Evolutionary conservation across 2,888 invertebrate genomes (phyloP).

Genomic region (Hymenopus coronatus): DNA sequence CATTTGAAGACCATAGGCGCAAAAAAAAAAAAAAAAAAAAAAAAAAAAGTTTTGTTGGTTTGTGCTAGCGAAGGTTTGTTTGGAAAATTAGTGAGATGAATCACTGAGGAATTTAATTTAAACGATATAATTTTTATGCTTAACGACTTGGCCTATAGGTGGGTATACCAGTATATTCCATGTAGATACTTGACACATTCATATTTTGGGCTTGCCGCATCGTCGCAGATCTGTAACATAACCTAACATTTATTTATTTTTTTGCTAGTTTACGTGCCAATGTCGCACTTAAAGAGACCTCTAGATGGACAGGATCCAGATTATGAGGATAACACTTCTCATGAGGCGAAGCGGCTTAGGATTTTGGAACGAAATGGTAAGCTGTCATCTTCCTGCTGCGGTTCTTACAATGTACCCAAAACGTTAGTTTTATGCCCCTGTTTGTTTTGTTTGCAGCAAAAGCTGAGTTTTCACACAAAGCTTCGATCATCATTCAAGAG

Average conservation of each 20-base stretch:
- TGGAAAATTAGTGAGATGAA: not conserved
- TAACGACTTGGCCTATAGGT: not conserved
- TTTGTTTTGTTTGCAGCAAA: constrained; percentile 39
- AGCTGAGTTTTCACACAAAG: constrained; percentile 41
- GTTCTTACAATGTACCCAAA: not conserved
- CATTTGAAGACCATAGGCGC: not conserved
- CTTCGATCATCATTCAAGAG: constrained; percentile 59
- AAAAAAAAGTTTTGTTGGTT: not conserved
- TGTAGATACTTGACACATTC: not conserved
- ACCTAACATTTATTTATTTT: not conserved
- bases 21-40: not conserved
- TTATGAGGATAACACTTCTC: constrained; percentile 35
- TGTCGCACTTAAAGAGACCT: constrained; percentile 19
- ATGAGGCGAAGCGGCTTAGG: constrained; percentile 35
- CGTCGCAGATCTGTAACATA: not conserved
- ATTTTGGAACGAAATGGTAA: constrained; percentile 37
- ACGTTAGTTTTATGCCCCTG: not conserved
- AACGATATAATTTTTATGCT: not conserved
- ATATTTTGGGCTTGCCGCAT: not conserved
- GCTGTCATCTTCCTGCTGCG: not conserved
- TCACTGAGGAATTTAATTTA: not conserved
- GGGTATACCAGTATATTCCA: not conserved
- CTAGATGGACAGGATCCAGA: constrained; percentile 37
- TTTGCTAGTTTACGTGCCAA: not conserved
- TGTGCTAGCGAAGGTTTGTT: not conserved